phyloP scores from a whole-genome alignment of 2,888 invertebrate genomes.

The Trypoxylon attenuatum region DNA sequence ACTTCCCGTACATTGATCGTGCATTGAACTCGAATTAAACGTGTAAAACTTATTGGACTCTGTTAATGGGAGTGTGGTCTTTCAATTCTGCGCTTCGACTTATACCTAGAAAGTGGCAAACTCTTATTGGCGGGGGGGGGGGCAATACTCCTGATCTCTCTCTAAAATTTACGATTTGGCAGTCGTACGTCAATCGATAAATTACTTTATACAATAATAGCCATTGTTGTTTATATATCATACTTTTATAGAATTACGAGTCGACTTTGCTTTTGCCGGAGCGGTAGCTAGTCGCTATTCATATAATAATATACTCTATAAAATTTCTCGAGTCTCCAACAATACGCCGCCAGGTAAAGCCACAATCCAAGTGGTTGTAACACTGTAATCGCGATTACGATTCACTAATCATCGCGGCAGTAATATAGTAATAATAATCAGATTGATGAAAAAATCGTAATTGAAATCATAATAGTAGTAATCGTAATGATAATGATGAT shows the following conservation, averaged over 20 bases:
- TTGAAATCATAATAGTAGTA: slow-evolving; percentile 19
- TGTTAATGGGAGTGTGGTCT: background rate
- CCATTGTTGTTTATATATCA: slow-evolving; percentile 25
- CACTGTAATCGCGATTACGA: too few species aligned
- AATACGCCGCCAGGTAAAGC: slow-evolving; percentile 51
- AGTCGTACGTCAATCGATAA: background rate
- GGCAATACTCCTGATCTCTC: slow-evolving; percentile 1
- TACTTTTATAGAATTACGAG: slow-evolving; percentile 27
- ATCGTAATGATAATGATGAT: slow-evolving; percentile 19
- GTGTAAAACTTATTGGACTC: background rate
- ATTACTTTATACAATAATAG: slow-evolving; percentile 53
- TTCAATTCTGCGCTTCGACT: slow-evolving; percentile 1
- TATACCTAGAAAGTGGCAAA: slow-evolving; percentile 27
- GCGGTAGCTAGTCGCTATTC: slow-evolving; percentile 25
- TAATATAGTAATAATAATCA: slow-evolving; percentile 36
- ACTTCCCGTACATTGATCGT: background rate
- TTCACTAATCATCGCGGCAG: slow-evolving; percentile 26
- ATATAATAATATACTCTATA: slow-evolving; percentile 54
- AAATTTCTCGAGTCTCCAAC: slow-evolving; percentile 66
- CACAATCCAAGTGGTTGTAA: slow-evolving; percentile 50
- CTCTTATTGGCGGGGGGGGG: slow-evolving; percentile 4
- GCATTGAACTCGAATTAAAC: background rate
- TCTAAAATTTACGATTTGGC: background rate
- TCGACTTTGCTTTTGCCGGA: slow-evolving; percentile 19
- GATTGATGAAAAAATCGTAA: slow-evolving; percentile 36